Base-by-base conservation (phyloP, 2,113 vertebrate species). In the Corvus moneduloides region DNA sequence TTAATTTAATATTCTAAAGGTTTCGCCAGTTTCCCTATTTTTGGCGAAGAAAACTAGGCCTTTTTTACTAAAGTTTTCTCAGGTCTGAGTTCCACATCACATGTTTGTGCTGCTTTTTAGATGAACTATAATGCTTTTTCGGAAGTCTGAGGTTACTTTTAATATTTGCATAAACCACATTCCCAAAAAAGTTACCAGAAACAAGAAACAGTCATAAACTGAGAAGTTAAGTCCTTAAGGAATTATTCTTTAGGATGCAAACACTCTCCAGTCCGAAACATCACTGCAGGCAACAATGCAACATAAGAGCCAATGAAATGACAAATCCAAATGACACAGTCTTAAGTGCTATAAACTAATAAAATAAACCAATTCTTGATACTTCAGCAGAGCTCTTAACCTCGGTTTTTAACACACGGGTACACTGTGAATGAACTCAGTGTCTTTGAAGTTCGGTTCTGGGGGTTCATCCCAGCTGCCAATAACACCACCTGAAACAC, bases 301-400 rank as follows among this genome's bases (percentile, higher is more conserved):
- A 35, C 0, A 0, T 4, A 49, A 52, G 6, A 55, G 5, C 13
- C 35, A 59, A 62, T 1, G 2, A 62, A 52, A 4, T 4, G 0
- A 24, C 2, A 46, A 61, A 48, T 18, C 72, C 27, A 58, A 74
- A 17, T 1, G 1, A 19, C 4, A 56, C 0, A 4, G 4, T 3
- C 10, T 67, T 20, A 62, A 4, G 27, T 1, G 19, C 6, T 20
- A 32, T 2, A 24, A 66, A 18, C 9, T 33, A 32, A 8, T 10
- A 67, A 62, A 64, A 59, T 2, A 62, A 58, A 18, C 16, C 9
- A 35, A 30, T 19, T 22, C 9, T 41, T 16, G 8, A 18, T 1
- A 23, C 4, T 46, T 20, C 52, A 13, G 49, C 11, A 43, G 22
- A 75, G 46, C 16, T 22, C 32, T 20, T 22, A 51, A 51, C 2